Conservation (phyloP, 2,797 vertebrate species). For the Amblyraja radiata region DNA sequence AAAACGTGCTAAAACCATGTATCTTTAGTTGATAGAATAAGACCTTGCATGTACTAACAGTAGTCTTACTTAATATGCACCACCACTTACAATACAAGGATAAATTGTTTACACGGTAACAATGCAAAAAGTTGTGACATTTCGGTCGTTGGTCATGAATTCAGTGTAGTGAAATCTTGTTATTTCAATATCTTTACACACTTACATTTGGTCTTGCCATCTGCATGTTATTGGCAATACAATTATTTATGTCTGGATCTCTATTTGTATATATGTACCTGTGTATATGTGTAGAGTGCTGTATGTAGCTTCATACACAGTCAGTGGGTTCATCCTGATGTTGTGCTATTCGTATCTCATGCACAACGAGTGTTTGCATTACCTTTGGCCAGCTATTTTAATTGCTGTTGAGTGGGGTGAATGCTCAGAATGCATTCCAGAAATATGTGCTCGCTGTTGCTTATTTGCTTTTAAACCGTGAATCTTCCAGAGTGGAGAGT, state of each 20-base stretch:
- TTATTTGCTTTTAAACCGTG: background rate
- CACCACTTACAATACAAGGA: background rate
- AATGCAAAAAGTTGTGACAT: background rate
- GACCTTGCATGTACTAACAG: background rate
- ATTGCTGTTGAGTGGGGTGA: background rate
- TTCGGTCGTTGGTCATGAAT: background rate
- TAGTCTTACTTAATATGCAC: background rate
- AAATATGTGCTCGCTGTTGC: background rate
- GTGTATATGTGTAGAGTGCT: background rate
- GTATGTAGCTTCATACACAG: background rate
- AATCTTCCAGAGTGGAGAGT: background rate
- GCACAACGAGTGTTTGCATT: background rate
- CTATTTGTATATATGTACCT: background rate
- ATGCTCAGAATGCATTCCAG: background rate
- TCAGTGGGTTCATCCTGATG: background rate
- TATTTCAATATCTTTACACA: background rate
- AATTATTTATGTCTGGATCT: background rate
- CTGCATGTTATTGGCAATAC: background rate
- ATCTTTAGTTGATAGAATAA: background rate
- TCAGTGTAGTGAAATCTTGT: background rate
- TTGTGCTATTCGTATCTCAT: background rate
- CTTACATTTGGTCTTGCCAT: slow-evolving; percentile 2
- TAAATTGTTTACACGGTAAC: background rate
- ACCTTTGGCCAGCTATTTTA: background rate
- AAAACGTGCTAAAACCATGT: background rate